phyloP scores from a whole-genome alignment of 2,797 vertebrate genomes.

The Pitangus sulphuratus region DNA sequence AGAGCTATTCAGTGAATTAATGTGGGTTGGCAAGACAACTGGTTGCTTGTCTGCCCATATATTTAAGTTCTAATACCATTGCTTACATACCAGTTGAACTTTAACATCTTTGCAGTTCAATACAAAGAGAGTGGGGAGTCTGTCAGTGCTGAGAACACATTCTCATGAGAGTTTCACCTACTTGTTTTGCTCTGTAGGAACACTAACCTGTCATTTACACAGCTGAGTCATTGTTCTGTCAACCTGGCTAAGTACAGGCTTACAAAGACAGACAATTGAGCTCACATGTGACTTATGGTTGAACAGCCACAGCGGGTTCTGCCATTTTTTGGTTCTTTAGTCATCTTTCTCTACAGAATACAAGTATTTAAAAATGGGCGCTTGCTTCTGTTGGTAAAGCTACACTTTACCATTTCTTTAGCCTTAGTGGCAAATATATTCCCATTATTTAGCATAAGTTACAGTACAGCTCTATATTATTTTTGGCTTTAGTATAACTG shows the following conservation, averaged over 20 bases:
- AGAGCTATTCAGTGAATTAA: neutral
- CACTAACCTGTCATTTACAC: neutral
- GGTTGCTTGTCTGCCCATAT: neutral
- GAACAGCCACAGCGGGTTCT: neutral
- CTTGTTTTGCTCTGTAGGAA: neutral
- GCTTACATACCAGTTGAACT: neutral
- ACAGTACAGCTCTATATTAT: neutral
- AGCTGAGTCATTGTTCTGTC: conserved; percentile 28
- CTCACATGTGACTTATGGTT: neutral
- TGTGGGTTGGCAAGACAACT: neutral
- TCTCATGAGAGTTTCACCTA: neutral
- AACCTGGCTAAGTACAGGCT: neutral
- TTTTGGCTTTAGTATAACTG: neutral
- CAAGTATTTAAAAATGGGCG: neutral
- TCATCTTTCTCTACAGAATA: neutral
- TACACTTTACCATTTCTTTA: neutral
- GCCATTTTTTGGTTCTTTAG: neutral
- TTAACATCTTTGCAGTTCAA: neutral
- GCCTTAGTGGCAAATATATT: neutral
- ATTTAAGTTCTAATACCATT: neutral
- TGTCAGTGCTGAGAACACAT: neutral
- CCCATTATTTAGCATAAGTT: neutral
- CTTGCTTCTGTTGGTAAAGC: neutral
- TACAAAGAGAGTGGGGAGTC: neutral
- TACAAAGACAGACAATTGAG: neutral